Evolutionary conservation across 2,797 vertebrate species (phyloP).

Genomic region (Glyptemys insculpta): DNA sequence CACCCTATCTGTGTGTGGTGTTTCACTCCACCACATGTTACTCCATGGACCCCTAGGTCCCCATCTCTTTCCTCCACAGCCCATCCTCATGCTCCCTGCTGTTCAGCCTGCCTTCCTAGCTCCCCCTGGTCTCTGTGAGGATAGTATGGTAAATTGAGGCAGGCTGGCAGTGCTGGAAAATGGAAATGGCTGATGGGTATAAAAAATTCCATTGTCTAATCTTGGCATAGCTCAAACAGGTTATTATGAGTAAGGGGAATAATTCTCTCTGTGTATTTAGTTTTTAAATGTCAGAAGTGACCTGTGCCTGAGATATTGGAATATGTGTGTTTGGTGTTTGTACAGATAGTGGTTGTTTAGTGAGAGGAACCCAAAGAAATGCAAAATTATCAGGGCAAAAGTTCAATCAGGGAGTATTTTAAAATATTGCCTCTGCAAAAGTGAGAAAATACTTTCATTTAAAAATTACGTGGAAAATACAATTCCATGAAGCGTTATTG

Average conservation of each 20-base stretch:
- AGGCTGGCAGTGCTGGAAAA: background rate
- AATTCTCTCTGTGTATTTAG: accelerated
- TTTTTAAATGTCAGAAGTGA: background rate
- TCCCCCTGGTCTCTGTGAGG: accelerated
- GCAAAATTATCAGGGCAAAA: background rate
- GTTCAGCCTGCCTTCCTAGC: background rate
- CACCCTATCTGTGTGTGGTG: background rate
- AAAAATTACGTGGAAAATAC: background rate
- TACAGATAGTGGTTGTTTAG: background rate
- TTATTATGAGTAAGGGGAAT: background rate
- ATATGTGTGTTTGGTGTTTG: accelerated
- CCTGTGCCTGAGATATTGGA: background rate
- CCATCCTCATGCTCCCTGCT: background rate
- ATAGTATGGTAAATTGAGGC: background rate
- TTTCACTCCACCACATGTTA: background rate
- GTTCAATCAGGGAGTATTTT: background rate
- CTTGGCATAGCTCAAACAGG: no score
- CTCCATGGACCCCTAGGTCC: background rate
- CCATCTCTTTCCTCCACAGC: accelerated
- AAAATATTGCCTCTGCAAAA: background rate
- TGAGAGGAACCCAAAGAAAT: background rate
- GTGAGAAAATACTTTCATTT: background rate
- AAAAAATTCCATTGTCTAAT: background rate
- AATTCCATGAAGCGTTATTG: background rate
- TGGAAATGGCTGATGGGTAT: background rate